Conservation (phyloP, 2,888 invertebrate species). For the Heliconius ismenius region DNA sequence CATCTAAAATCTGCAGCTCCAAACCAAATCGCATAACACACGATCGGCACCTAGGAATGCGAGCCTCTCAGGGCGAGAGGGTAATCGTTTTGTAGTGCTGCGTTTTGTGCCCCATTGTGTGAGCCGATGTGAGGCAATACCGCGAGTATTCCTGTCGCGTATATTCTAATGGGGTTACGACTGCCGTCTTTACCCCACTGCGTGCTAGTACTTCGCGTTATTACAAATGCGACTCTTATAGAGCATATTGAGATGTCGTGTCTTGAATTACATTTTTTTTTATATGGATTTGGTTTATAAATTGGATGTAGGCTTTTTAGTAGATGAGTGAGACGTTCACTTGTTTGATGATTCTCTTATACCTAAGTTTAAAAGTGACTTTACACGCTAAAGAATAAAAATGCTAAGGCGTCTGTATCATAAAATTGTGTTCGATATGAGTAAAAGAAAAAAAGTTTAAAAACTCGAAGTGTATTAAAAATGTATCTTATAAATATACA, state of each 20-base stretch:
- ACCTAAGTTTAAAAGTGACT: too few relatives aligned
- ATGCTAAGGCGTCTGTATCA: background rate
- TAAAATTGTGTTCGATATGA: background rate
- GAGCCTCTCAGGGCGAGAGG: slow-evolving; percentile 62
- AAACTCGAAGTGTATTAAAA: background rate
- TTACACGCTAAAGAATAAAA: background rate
- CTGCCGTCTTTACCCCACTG: slow-evolving; percentile 53
- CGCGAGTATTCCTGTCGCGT: slow-evolving; percentile 68
- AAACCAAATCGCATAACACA: slow-evolving; percentile 34
- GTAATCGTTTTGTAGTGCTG: slow-evolving; percentile 76
- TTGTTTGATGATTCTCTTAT: background rate
- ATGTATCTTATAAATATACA: background rate
- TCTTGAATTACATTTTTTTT: slow-evolving; percentile 49
- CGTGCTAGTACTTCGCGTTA: slow-evolving; percentile 55
- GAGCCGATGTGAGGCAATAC: slow-evolving; percentile 61
- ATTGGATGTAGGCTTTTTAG: slow-evolving; percentile 20
- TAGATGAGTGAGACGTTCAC: background rate
- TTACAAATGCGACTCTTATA: slow-evolving; percentile 64
- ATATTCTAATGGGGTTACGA: slow-evolving; percentile 67
- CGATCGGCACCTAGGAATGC: slow-evolving; percentile 52
- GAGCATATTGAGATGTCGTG: slow-evolving; percentile 52
- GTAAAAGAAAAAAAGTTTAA: background rate
- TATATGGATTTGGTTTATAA: slow-evolving; percentile 15
- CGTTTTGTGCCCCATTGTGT: slow-evolving; percentile 70
- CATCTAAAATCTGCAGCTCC: slow-evolving; percentile 45